Evolutionary conservation across 1,140 invertebrate genomes (phyloP), one percentile per base, ranked within the genome.

Genomic region (Drosophila gunungcola): DNA sequence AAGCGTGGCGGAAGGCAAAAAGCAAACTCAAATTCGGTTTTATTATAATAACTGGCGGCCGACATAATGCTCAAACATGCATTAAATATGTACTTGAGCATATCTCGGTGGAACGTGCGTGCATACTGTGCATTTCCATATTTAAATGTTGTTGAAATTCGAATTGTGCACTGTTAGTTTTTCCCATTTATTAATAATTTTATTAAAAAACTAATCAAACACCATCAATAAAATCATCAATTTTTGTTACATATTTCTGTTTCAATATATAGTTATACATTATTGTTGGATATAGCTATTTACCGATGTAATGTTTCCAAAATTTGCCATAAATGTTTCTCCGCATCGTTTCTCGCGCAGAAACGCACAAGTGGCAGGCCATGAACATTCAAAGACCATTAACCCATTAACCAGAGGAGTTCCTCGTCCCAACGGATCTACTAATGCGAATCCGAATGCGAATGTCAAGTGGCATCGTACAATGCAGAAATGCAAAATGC

Each of bases 401-500:
- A 60, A 68, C 45, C 55, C 51, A 42, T 61, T 73, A 60, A 54
- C 57, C 57, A 41, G 60, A 43, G 56, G 43, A 21, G 27, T 63
- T 41, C 43, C n/a, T 45, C 13, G 11, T 25, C n/a, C 39, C 48
- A n/a, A 12, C 11, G 32, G 3, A 12, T 11, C 27, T 51, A 53
- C 61, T 67, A 78, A 78, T 78, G 61, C 46, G 39, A 58, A 78
- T 78, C 56, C 46, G 39, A 58, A 54, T 73, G 21, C 54, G 73
- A 61, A 75, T 88, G 83, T 79, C 64, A 86, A 83, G 79, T 86
- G 83, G 62, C 75, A 73, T 83, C 76, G 69, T 68, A 42, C 53
- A 52, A 65, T 57, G 52, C 52, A 69, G 42, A 72, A 46, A 65
- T 57, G 43, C 65, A 70, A 36, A 72, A 43, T 67, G 64, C 57